These are phyloP conservation scores for Lordiphosa andalusiaca DNA, from an alignment of 2,888 invertebrate genomes.

Conservation along the genomic window DNA sequence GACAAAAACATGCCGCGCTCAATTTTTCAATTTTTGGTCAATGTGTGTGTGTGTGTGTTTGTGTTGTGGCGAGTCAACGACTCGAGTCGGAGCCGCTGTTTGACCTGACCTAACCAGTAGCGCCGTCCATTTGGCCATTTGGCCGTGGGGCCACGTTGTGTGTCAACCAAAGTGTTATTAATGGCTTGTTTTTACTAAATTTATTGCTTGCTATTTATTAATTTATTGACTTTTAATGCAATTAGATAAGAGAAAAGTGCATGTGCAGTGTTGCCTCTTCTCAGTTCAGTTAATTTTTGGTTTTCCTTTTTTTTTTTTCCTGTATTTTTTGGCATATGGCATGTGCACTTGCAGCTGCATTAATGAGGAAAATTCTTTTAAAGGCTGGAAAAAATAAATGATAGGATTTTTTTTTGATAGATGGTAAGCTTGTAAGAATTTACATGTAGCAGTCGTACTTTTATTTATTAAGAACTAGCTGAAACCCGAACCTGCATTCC, in stretches of 20 bases:
- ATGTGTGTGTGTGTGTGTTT: constrained; percentile 8
- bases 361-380: constrained; percentile 39
- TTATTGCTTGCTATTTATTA: constrained; percentile 78
- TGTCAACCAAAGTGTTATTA: constrained; percentile 79
- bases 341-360: constrained; percentile 47
- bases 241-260: constrained; percentile 75
- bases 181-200: constrained; percentile 78
- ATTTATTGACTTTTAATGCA: constrained; percentile 74
- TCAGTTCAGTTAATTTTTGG: constrained; percentile 44
- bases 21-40: constrained; percentile 63
- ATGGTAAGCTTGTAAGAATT: too few relatives aligned
- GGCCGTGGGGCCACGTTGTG: constrained; percentile 34
- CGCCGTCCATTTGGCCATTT: constrained; percentile 29
- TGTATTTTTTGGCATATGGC: constrained; percentile 43
- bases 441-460: too few relatives aligned
- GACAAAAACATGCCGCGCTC: constrained; percentile 73
- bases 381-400: neutral
- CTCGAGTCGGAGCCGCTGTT: constrained; percentile 48
- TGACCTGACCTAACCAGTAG: constrained; percentile 58
- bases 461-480: too few relatives aligned
- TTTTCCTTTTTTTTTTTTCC: too few relatives aligned
- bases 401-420: too few relatives aligned
- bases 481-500: too few relatives aligned
- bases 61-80: constrained; percentile 24
- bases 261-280: constrained; percentile 44